Conservation (phyloP, 1,140 invertebrate species). For the Lutraria rhynchaena region DNA sequence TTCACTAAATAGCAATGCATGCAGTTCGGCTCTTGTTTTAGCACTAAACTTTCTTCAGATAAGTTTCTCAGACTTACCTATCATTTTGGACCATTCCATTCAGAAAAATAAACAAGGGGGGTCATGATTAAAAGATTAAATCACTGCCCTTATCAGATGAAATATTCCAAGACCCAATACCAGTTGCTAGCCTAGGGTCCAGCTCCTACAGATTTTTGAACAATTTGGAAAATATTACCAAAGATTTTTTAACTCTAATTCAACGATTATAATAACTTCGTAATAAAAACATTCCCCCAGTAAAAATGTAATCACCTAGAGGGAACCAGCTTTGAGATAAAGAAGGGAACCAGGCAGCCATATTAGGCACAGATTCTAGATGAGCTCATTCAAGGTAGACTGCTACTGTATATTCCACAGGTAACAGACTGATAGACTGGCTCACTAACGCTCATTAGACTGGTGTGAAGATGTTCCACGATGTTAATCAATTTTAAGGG, state of each 20-base stretch:
- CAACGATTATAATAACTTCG: too few relatives aligned
- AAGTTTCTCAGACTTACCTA: constrained; percentile 1
- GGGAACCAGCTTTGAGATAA: constrained; percentile 35
- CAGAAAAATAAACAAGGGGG: neutral
- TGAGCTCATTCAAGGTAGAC: constrained; percentile 10
- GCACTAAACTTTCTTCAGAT: constrained; percentile 28
- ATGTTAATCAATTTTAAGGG: too few relatives aligned
- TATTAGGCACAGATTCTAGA: constrained; percentile 33
- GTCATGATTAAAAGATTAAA: neutral
- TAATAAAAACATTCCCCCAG: neutral
- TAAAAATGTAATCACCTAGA: constrained; percentile 10
- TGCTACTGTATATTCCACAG: neutral
- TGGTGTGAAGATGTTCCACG: too few relatives aligned
- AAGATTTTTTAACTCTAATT: too few relatives aligned
- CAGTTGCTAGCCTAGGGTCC: too few relatives aligned
- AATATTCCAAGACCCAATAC: too few relatives aligned
- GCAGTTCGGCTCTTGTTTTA: constrained; percentile 58
- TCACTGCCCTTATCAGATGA: too few relatives aligned
- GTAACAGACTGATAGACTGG: constrained; percentile 32
- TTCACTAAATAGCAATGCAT: constrained; percentile 60
- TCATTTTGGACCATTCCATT: constrained; percentile 26
- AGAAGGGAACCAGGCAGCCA: constrained; percentile 43
- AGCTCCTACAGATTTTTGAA: too few relatives aligned
- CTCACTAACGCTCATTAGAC: neutral
- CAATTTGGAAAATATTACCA: too few relatives aligned